Percentiles rank a stretch among this genome's conserved stretches.
Evolutionary conservation across 1,140 invertebrate genomes (phyloP).

Genomic region (Drosophila lowei): DNA sequence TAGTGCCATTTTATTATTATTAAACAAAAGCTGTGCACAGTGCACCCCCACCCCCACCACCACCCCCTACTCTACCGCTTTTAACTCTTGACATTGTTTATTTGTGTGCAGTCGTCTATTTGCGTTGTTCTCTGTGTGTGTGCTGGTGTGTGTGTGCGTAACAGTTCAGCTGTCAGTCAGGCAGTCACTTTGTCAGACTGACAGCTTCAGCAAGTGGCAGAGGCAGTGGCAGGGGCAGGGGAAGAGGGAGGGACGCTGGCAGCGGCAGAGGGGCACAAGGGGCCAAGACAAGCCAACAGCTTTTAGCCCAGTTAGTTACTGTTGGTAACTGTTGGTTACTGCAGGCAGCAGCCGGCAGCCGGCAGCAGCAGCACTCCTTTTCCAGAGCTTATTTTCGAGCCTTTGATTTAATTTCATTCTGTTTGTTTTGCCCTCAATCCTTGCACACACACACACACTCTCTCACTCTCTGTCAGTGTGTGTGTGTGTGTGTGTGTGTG

Average conservation of each 20-base stretch:
- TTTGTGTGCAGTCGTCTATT: not conserved
- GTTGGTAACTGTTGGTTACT: not conserved
- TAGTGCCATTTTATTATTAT: slow-evolving; percentile 68
- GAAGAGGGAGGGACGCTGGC: no score
- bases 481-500: slow-evolving; percentile 19
- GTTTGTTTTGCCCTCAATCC: slow-evolving; percentile 50
- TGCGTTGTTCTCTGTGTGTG: not conserved
- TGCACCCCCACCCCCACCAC: not conserved
- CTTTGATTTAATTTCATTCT: slow-evolving; percentile 64
- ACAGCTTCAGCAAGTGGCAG: slow-evolving; percentile 8
- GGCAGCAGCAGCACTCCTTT: slow-evolving; percentile 10
- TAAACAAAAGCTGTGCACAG: slow-evolving; percentile 49
- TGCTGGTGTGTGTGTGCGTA: slow-evolving; percentile 20
- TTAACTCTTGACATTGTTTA: slow-evolving; percentile 45
- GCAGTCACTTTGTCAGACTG: slow-evolving; percentile 50
- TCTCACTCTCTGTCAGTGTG: not conserved
- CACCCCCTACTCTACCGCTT: not conserved
- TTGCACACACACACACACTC: not conserved
- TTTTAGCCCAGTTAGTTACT: slow-evolving; percentile 26
- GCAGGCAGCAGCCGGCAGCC: not conserved
- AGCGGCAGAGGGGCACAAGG: not conserved
- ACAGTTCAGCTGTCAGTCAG: slow-evolving; percentile 56
- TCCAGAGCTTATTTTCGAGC: slow-evolving; percentile 52
- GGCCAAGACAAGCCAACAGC: slow-evolving; percentile 4
- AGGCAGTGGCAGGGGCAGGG: not conserved